Conservation (phyloP, 2,888 invertebrate genomes). For the Lasioglossum figueresi region DNA sequence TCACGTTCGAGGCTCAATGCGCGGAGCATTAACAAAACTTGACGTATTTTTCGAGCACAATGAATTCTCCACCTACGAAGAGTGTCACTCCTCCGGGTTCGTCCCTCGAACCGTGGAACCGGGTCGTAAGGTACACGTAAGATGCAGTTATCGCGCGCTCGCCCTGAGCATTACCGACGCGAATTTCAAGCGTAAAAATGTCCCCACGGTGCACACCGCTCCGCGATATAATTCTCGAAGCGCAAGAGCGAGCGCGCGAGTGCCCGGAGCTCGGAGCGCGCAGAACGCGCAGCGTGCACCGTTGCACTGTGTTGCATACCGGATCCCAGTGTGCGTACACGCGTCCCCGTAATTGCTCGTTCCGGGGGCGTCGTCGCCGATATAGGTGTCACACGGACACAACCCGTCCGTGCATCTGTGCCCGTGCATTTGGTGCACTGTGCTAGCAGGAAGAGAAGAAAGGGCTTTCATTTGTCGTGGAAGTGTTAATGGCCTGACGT, state of each 20-base stretch:
- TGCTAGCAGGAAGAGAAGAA: conserved; percentile 67
- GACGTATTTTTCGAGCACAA: conserved; percentile 51
- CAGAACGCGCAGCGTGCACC: background rate
- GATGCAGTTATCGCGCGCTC: conserved; percentile 68
- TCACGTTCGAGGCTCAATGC: background rate
- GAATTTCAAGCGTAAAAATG: conserved; percentile 69
- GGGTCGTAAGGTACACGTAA: conserved; percentile 67
- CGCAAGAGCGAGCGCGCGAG: conserved; percentile 3
- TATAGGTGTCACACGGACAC: conserved; percentile 47
- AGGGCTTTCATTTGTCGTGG: conserved; percentile 73
- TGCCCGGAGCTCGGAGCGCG: background rate
- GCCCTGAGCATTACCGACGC: conserved; percentile 64
- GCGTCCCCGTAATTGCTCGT: conserved; percentile 68
- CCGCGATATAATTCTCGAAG: conserved; percentile 62
- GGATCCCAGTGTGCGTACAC: conserved; percentile 44
- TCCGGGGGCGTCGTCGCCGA: conserved; percentile 68
- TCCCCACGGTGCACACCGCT: conserved; percentile 42
- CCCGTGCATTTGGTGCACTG: conserved; percentile 52
- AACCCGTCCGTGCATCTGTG: conserved; percentile 22
- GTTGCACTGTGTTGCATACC: conserved; percentile 4
- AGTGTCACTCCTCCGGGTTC: conserved; percentile 52
- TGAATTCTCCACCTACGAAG: conserved; percentile 64
- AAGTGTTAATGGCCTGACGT: conserved; percentile 80
- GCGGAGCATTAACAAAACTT: conserved; percentile 22
- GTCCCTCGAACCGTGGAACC: conserved; percentile 62